These are phyloP conservation scores for Centropyge bicolor DNA, from an alignment of 2,797 vertebrate species.

Conservation along the genomic window DNA sequence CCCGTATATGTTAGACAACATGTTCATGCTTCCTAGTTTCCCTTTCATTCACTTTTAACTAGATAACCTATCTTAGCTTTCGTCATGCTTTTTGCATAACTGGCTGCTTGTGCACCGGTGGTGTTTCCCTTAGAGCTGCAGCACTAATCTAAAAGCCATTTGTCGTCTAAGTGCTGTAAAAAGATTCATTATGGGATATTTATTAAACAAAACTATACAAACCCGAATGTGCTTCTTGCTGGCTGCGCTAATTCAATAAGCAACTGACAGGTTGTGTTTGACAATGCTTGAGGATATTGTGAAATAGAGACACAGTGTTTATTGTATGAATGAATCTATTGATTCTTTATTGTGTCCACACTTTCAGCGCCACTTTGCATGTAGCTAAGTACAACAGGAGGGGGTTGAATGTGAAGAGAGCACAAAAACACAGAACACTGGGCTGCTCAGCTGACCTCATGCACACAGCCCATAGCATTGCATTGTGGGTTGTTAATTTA, in stretches of 20 bases:
- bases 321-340: constrained; percentile 15
- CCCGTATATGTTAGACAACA: not conserved
- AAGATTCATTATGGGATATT: constrained; percentile 36
- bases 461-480: not conserved
- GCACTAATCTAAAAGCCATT: constrained; percentile 4
- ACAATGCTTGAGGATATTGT: constrained; percentile 20
- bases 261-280: constrained; percentile 13
- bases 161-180: constrained; percentile 41
- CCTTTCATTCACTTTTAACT: constrained; percentile 35
- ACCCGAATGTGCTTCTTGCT: constrained; percentile 6
- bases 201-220: constrained; percentile 30
- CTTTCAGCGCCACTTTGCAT: constrained; percentile 6
- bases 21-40: not conserved
- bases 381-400: not conserved
- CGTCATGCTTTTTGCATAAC: constrained; percentile 37
- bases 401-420: not conserved
- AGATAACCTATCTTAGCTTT: constrained; percentile 18
- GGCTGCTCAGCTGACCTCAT: constrained; percentile 6
- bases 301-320: constrained; percentile 4
- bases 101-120: constrained; percentile 24
- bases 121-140: constrained; percentile 22
- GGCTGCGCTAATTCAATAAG: constrained; percentile 24
- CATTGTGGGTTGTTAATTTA: constrained; percentile 29
- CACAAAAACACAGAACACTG: not conserved
- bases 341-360: not conserved